Base-by-base conservation (phyloP, 64 coral and sea anemone species). In the Montipora foliosa region DNA sequence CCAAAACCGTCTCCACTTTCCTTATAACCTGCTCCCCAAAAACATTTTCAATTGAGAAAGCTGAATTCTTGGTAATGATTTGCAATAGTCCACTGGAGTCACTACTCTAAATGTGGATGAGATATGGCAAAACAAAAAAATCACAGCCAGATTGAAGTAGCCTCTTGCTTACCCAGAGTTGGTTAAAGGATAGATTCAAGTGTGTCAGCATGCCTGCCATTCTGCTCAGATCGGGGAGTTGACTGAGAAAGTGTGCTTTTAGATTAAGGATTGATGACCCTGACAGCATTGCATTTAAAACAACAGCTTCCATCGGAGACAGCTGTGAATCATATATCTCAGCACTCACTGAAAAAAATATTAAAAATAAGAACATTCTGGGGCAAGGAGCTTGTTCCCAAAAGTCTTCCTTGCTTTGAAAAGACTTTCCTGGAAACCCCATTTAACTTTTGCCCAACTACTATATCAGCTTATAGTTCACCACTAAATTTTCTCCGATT, bases 141-240 rank as follows among this genome's bases (percentile, higher is more conserved):
- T 57, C 53, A 57, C 11, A 11, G 11, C 11, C 53, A 57, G 11
- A 64, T 64, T 12, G 9, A 7, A 64, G 61, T 64, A 48, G 15
- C 6, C 46, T 49, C 44, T 6, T 78, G 22, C 97, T 72, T 79
- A 98, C 97, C 94, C 94, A 95, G 74, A 98, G 95, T 55, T 98
- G 89, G 84, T 98, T 98, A 67, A 98, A 98, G 11, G 97, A 98
- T n/a, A 92, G 87, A 94, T 96, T 96, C 19, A 98, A 44, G 46
- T 96, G 91, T 49, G 97, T 98, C 8, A 98, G 80, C 37, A 76
- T 87, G 37, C 72, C 83, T 84, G 89, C 87, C 44, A 98, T 52
- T 76, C 87, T 71, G 0, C 71, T 80, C n/a, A 98, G 67, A 45
- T 79, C 93, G 20, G 94, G 94, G 49, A 98, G 94, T 75, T 64